Evolutionary conservation across 2,888 invertebrate species (phyloP), one percentile per base, ranked within the genome.

Genomic region (Ferdinandea cuprea): DNA sequence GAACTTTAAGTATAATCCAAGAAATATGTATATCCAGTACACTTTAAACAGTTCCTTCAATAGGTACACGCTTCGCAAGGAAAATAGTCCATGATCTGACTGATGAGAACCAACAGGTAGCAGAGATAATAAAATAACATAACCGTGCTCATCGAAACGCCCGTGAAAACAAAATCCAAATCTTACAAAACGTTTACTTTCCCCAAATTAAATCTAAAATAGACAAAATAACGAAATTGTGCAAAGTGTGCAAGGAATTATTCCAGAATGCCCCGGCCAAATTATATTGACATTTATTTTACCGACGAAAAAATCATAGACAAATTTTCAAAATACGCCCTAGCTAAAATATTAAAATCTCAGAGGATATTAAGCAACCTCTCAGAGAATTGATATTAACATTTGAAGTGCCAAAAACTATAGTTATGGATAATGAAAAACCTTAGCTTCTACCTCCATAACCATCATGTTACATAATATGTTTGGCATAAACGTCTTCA

Each of bases 71-170:
- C 0, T 50, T 65, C 13, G 13, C 50, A 48, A n/a, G 21, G 25
- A 63, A 21, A 37, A 65, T 50, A 13, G 50, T 65, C 5, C 11
- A 15, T 40, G 44, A 61, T 7, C n/a, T 46, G 17, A 7, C n/a
- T n/a, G n/a, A n/a, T n/a, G n/a, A n/a, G n/a, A n/a, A n/a, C n/a
- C 25, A 50, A 13, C 61, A 63, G 21, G 35, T 21, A 13, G 3
- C 1, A 1, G 46, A 48, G 46, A 48, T 50, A 1, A 48, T 52
- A n/a, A 52, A 54, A 9, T 40, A 54, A 52, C 66, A 66, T 25
- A 54, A 54, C n/a, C 54, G 66, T n/a, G 54, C 52, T 1, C 66
- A 66, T 25, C 25, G 66, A 30, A 66, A 48, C n/a, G 9, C 17
- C 15, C 8, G 19, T 3, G 59, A 59, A 44, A 59, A 58, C 42